Evolutionary conservation across 2,888 invertebrate genomes (phyloP).

Genomic region (Volucella inflata): DNA sequence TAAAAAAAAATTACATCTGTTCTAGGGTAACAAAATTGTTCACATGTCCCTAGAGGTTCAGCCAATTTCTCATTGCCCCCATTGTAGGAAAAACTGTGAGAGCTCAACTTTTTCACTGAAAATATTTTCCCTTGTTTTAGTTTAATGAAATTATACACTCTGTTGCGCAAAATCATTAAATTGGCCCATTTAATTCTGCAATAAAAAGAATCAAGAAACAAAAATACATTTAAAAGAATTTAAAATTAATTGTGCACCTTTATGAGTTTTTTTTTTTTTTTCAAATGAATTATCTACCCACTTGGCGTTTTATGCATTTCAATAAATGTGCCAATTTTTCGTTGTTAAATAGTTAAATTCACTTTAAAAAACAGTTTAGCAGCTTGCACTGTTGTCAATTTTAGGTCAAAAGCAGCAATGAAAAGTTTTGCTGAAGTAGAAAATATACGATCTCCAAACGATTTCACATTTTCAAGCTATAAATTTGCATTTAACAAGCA

Average conservation of each 20-base stretch:
- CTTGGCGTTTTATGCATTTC: not conserved
- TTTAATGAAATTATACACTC: no score
- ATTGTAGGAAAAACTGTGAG: no score
- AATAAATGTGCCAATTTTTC: not conserved
- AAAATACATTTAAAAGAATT: not conserved
- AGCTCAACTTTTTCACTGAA: no score
- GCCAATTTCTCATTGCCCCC: no score
- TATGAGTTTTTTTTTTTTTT: not conserved
- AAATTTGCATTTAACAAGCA: constrained; percentile 58
- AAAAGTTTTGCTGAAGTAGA: constrained; percentile 35
- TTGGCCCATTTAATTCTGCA: no score
- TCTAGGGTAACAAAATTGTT: no score
- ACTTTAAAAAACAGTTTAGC: constrained; percentile 7
- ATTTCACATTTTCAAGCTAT: constrained; percentile 40
- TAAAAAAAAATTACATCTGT: no score
- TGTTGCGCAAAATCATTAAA: no score
- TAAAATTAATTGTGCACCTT: constrained; percentile 5
- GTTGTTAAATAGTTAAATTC: not conserved
- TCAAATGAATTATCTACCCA: not conserved
- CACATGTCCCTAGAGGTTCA: no score
- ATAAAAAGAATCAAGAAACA: not conserved
- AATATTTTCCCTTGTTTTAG: no score
- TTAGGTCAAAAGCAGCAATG: constrained; percentile 23
- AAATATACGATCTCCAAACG: constrained; percentile 29
- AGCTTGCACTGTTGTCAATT: constrained; percentile 39